Base-by-base conservation (phyloP, 1,140 invertebrate genomes). In the fruit fly (Drosophila melanogaster) region DNA sequence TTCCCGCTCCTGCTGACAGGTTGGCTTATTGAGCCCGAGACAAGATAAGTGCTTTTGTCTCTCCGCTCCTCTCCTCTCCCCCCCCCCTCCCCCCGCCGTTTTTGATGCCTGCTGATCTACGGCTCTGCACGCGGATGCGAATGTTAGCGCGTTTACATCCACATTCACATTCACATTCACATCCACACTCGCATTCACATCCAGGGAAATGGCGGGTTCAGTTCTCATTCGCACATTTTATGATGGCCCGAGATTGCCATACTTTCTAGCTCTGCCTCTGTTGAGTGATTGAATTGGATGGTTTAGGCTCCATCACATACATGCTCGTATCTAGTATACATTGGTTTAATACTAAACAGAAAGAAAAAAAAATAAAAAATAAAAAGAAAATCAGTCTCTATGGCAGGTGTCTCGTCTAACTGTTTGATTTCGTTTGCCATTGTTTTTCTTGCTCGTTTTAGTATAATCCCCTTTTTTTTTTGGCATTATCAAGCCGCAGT, bases 341-440 rank as follows among this genome's bases (percentile, higher is more conserved):
- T 38, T 14, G 12, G 37, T 14, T 14, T 14, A 38, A 30, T 30
- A 30, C 30, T 30, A 30, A 30, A 30, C 8, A 10, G 8, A 10
- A 30, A 30, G 1, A 30, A 3, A 10, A 3, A 1, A 30, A n/a
- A n/a, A n/a, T n/a, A n/a, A n/a, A n/a, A n/a, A n/a, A n/a, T n/a
- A n/a, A n/a, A n/a, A 30, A 30, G 8, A 38, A 14, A 14, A 38
- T 4, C 15, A 61, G 24, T 38, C 40, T 50, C 55, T 35, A 43
- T 79, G 77, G 81, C 81, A 84, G 81, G 81, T 84, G 81, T 77
- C 72, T 84, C 55, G 59, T 77, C 81, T 84, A 86, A 84, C 81
- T 81, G 77, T 86, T 85, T 56, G 60, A 43, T 41, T 44, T 74
- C 61, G 64, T 66, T 65, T 77, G 72, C 77, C 67, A 73, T 84